Evolutionary conservation across 2,113 vertebrate genomes (phyloP), one percentile per base, ranked within the genome.

Genomic region (Pelecanoides urinatrix): DNA sequence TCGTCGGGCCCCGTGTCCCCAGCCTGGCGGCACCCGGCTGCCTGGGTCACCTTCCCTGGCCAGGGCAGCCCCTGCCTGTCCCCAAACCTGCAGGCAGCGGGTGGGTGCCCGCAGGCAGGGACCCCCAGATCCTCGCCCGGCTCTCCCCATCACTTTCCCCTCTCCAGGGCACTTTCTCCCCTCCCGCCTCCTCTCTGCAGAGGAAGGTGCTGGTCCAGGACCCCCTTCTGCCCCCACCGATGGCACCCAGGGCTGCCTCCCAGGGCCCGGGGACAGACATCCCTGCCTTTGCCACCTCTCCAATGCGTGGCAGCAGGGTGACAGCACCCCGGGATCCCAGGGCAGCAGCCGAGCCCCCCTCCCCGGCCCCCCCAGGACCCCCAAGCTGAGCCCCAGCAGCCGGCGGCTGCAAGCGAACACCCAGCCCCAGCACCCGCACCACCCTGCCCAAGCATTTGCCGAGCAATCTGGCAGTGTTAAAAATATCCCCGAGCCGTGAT

Each of bases 401-500:
- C n/a, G 62, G 61, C 4, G 19, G 44, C 72, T 29, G 61, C 42
- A 17, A 59, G 55, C 68, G 45, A 71, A 50, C 78, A 50, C 74
- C 62, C 81, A 55, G 52, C 72, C 42, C 53, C 19, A 3, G 45
- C 32, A 2, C 93, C 67, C 30, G 71, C 76, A 0, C 22, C 47
- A 6, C 88, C 90, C 91, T 65, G 72, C 73, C 56, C 77, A 44
- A 84, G 83, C 83, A 87, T 90, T 93, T 65, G 40, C 78, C 10
- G 27, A 84, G 75, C 85, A 89, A 95, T 86, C 92, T 92, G 79
- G 68, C 16, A 0, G 47, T 4, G 85, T 72, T 94, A 94, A 94
- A 96, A 96, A 94, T 88, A 91, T 76, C 87, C 90, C 73, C 17
- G 74, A 76, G 86, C 68, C 3, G 40, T 94, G 92, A 88, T 84